Evolutionary conservation across 1,140 invertebrate species (phyloP).

Genomic region (Lysiphlebus fabarum): DNA sequence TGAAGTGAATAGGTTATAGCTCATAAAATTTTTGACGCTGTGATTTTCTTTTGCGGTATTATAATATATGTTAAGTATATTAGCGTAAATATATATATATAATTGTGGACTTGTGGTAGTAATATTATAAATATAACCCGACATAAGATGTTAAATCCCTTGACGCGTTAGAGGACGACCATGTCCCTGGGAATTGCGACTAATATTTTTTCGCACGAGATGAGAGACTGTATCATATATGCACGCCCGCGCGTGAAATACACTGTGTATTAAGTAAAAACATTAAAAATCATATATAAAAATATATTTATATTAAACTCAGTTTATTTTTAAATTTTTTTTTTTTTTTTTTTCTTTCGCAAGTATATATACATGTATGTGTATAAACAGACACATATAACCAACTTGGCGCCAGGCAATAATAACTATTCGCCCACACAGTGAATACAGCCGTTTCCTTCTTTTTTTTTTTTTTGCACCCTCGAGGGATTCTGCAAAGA

Average conservation of each 20-base stretch:
- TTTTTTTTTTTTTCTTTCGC: too few species aligned
- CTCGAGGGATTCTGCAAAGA: slow-evolving; percentile 2
- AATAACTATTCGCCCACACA: slow-evolving; percentile 47
- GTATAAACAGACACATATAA: slow-evolving; percentile 11
- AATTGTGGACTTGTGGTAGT: too few species aligned
- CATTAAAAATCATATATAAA: too few species aligned
- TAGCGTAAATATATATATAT: too few species aligned
- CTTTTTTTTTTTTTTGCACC: slow-evolving; percentile 20
- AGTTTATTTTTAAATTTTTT: too few species aligned
- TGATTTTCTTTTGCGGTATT: background rate
- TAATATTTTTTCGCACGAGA: slow-evolving; percentile 30
- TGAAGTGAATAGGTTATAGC: slow-evolving; percentile 17
- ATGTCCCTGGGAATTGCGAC: slow-evolving; percentile 24
- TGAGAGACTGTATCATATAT: slow-evolving; percentile 10
- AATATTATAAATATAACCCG: too few species aligned
- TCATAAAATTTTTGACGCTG: slow-evolving; percentile 21
- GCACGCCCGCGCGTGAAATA: slow-evolving; percentile 5
- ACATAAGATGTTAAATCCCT: slow-evolving; percentile 2
- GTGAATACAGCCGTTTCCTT: slow-evolving; percentile 16
- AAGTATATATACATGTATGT: background rate
- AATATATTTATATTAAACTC: too few species aligned
- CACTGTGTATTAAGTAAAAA: too few species aligned
- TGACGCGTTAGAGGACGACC: slow-evolving; percentile 18
- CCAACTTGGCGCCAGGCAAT: slow-evolving; percentile 43
- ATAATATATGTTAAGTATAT: too few species aligned